A percentile compares a stretch with the other conserved stretches of the same genome.
Conservation (phyloP, 1,140 invertebrate species). For the Bursaphelenchus mucronatus region DNA sequence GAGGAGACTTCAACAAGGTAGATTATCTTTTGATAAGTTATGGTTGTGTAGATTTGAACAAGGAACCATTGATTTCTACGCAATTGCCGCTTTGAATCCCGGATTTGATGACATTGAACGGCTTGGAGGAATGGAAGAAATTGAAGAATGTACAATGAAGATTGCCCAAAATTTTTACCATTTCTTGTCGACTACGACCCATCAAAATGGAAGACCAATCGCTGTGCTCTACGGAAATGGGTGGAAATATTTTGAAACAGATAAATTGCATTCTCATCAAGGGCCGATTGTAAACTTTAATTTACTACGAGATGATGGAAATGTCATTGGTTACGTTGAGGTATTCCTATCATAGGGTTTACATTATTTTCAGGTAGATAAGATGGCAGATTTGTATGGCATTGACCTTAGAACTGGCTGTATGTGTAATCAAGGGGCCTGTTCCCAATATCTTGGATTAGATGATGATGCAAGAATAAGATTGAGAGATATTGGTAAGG, state of each 20-base stretch:
- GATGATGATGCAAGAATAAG: conserved; percentile 69
- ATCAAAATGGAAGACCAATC: conserved; percentile 72
- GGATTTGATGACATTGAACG: conserved; percentile 71
- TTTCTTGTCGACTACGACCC: conserved; percentile 68
- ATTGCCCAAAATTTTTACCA: conserved; percentile 73
- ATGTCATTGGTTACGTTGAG: conserved; percentile 80
- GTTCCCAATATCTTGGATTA: conserved; percentile 75
- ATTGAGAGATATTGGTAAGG: conserved; percentile 73
- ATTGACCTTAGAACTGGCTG: conserved; percentile 85
- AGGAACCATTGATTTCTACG: conserved; percentile 81
- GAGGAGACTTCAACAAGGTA: conserved; percentile 30
- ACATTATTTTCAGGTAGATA: conserved; percentile 70
- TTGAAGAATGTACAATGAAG: conserved; percentile 73
- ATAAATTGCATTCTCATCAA: conserved; percentile 64
- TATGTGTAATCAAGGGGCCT: conserved; percentile 93
- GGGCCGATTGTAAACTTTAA: conserved; percentile 86
- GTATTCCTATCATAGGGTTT: conserved; percentile 63
- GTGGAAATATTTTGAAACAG: conserved; percentile 60
- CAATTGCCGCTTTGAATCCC: conserved; percentile 75
- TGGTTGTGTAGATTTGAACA: conserved; percentile 77
- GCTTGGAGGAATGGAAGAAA: conserved; percentile 67
- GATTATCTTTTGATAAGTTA: conserved; percentile 7
- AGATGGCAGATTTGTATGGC: conserved; percentile 78
- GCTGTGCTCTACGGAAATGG: conserved; percentile 69
- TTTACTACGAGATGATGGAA: conserved; percentile 71